Evolutionary conservation across 2,797 vertebrate species (phyloP), one percentile per base, ranked within the genome.

Genomic region (Enteromius fasciolatus): DNA sequence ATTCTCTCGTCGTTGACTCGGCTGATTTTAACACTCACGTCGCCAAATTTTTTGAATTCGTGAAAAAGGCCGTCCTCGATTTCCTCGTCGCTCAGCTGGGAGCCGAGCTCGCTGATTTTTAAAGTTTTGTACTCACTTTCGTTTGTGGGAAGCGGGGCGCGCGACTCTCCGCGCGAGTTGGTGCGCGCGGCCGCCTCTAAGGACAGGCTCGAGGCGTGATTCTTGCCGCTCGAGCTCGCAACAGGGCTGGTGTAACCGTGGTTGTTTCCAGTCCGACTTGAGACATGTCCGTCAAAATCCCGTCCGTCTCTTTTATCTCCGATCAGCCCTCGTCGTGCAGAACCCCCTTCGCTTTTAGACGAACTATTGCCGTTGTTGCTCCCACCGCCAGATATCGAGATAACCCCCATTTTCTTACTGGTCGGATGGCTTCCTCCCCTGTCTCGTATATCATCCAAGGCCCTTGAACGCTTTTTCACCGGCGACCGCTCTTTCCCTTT

Each of bases 51-150:
- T 66, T 99, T 99, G 83, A 99, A 99, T 88, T 99, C 98, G 20
- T 98, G 98, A 85, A 99, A 99, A 0, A 99, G 95, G 12, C 98
- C 98, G 76, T 99, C 98, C 88, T 99, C 98, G n/a, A 99, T 95
- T 52, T 98, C 97, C 70, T 99, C 98, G 85, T 99, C 98, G 84
- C 97, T 98, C 86, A 99, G 89, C 90, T 97, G 97, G 2, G 97
- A 97, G 84, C 98, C 98, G 82, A 99, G 90, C 90, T 99, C 97
- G 91, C 98, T 99, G 80, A 99, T 99, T 91, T 98, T 98, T 12
- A 99, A 94, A 0, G 98, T 98, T 91, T 99, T 99, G 94, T 99
- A 98, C 93, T 96, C 96, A 87, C 94, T 95, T 89, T 97, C 97
- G 59, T 88, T 33, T 87, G 90, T 83, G 86, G 92, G 89, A 88